These are phyloP conservation scores for Epizoanthus rinbou DNA, from an alignment of 92 coral and sea anemone genomes.

Conservation along the genomic window DNA sequence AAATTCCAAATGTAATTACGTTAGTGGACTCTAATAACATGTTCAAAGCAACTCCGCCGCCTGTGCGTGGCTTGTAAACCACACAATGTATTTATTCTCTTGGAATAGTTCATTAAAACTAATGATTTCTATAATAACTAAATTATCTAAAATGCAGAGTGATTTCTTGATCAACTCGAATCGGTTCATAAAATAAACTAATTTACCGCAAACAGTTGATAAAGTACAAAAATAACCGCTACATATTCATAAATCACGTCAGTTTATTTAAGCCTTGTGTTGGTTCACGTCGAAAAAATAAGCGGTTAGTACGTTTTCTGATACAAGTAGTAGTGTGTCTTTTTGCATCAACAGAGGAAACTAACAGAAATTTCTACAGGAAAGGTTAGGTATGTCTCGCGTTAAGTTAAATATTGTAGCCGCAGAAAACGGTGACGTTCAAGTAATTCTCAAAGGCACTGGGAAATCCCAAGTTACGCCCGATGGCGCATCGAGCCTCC, in stretches of 20 bases:
- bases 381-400: constrained; percentile 3
- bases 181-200: constrained; percentile 4
- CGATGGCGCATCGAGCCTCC: constrained; percentile 23
- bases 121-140: too few relatives aligned
- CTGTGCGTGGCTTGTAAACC: background rate
- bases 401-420: constrained; percentile 35
- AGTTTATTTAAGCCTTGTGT: background rate
- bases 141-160: constrained; percentile 8
- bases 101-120: background rate
- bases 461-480: constrained; percentile 25
- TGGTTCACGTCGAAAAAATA: background rate
- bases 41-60: too few relatives aligned
- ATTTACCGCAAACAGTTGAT: constrained; percentile 22
- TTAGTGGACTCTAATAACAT: too few relatives aligned
- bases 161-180: background rate
- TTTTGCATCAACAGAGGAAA: too few relatives aligned
- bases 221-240: background rate
- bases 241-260: background rate
- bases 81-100: background rate
- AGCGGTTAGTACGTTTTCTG: background rate
- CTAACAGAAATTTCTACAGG: too few relatives aligned
- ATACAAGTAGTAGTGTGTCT: background rate
- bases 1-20: too few relatives aligned
- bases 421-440: constrained; percentile 33
- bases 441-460: constrained; percentile 28